phyloP scores from a whole-genome alignment of 1,140 invertebrate genomes.

The Drosophila oshimai region DNA sequence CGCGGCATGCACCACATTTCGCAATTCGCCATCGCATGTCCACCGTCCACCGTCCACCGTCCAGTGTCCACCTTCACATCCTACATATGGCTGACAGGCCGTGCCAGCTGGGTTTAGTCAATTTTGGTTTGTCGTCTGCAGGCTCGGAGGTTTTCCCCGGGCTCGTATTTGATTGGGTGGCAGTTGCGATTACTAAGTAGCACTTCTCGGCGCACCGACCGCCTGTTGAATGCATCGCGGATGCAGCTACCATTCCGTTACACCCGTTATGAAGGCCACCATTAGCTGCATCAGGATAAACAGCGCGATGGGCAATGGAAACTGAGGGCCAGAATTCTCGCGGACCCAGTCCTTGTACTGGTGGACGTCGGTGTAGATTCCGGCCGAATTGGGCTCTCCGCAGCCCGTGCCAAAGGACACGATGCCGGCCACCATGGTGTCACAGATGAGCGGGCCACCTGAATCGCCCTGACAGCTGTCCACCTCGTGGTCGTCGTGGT shows the following conservation, averaged over 20 bases:
- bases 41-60: background rate
- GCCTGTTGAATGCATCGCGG: conserved; percentile 2
- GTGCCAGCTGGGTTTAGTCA: conserved; percentile 49
- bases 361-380: conserved; percentile 88
- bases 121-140: conserved; percentile 66
- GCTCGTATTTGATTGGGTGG: background rate
- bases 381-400: conserved; percentile 86
- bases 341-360: conserved; percentile 84
- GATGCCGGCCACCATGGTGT: conserved; percentile 83
- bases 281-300: background rate
- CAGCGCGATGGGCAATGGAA: too few relatives aligned
- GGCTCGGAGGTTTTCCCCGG: conserved; percentile 5
- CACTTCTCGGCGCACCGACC: background rate
- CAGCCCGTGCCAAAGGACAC: conserved; percentile 88
- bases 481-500: conserved; percentile 26
- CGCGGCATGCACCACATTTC: conserved; percentile 32
- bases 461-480: conserved; percentile 73
- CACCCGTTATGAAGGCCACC: background rate
- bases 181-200: background rate
- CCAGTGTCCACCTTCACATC: background rate
- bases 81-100: background rate
- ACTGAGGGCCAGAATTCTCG: background rate
- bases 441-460: conserved; percentile 61
- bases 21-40: conserved; percentile 13
- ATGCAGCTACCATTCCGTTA: too few relatives aligned